A percentile compares a stretch with the other conserved stretches of the same genome.
These are phyloP conservation scores for Dolichoris vasculosae DNA, from an alignment of 1,140 invertebrate genomes.

Conservation along the genomic window DNA sequence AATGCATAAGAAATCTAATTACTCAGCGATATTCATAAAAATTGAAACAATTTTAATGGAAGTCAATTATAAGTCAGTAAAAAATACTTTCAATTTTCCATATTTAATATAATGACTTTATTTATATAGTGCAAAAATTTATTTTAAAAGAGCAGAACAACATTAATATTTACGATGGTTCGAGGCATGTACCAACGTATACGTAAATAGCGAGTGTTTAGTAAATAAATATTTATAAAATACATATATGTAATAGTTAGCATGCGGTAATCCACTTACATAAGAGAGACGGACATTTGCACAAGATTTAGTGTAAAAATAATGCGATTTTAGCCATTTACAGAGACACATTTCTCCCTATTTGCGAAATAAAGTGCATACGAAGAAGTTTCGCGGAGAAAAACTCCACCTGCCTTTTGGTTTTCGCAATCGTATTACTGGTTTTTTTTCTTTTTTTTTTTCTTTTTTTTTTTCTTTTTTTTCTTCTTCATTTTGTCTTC, in stretches of 20 bases:
- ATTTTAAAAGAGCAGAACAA: no score
- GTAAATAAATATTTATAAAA: not conserved
- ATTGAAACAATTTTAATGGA: no score
- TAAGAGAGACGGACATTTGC: not conserved
- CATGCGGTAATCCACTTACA: slow-evolving; percentile 16
- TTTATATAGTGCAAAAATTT: no score
- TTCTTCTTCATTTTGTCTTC: no score
- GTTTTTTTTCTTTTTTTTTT: not conserved
- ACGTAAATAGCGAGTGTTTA: not conserved
- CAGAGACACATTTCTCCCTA: not conserved
- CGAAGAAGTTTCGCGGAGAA: not conserved
- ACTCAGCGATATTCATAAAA: no score
- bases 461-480: no score
- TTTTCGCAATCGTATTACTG: not conserved
- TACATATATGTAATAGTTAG: not conserved
- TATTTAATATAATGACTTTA: no score
- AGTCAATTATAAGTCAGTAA: no score
- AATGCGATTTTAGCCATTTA: slow-evolving; percentile 17
- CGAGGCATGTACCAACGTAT: not conserved
- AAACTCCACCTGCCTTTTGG: not conserved
- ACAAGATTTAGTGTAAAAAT: slow-evolving; percentile 20
- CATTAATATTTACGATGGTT: no score
- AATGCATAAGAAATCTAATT: no score
- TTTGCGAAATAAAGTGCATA: not conserved
- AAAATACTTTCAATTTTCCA: no score